Evolutionary conservation across 2,113 vertebrate genomes (phyloP), one percentile per base, ranked within the genome.

Genomic region (Hippolais icterina): DNA sequence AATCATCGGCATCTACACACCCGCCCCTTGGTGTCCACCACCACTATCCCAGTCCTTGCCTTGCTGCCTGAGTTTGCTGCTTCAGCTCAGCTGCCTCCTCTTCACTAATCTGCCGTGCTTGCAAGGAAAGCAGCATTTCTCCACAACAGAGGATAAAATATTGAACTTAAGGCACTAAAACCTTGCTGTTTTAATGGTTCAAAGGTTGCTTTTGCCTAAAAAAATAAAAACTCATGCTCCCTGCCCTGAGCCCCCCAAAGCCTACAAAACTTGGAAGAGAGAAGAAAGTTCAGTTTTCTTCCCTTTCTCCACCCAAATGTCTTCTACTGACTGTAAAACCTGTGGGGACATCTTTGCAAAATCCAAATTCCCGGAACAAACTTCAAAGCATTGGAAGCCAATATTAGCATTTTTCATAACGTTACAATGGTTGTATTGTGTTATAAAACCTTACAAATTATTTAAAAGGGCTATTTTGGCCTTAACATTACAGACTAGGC

Each of bases 361-460:
- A 94, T 80, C 89, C 78, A 82, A 93, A 95, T 76, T 95, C 93
- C 87, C 27, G 2, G 10, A 92, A 93, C 12, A 5, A 92, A 94
- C 70, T 93, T 96, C 94, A 95, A 97, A 88, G 92, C 94, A 87
- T 39, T 96, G 93, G 96, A 69, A 97, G 91, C 72, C 80, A 90
- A 88, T 89, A 96, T 91, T 96, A 94, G 53, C 93, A 83, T 83
- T 97, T 97, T 97, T 93, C 74, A 90, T 79, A 96, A 83, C 1
- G 29, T 94, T 94, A 79, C 59, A 87, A 69, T 39, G 28, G 76
- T 89, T 93, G 61, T 41, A 90, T 89, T 70, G 72, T 85, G 41
- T 90, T 92, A 93, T 79, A 94, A 97, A 97, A 81, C 47, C 84
- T 89, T 85, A 85, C 28, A 86, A 96, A 94, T 95, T 93, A 94